Evolutionary conservation across 2,113 vertebrate species (phyloP), one percentile per base, ranked within the genome.

Genomic region (Talpa occidentalis): DNA sequence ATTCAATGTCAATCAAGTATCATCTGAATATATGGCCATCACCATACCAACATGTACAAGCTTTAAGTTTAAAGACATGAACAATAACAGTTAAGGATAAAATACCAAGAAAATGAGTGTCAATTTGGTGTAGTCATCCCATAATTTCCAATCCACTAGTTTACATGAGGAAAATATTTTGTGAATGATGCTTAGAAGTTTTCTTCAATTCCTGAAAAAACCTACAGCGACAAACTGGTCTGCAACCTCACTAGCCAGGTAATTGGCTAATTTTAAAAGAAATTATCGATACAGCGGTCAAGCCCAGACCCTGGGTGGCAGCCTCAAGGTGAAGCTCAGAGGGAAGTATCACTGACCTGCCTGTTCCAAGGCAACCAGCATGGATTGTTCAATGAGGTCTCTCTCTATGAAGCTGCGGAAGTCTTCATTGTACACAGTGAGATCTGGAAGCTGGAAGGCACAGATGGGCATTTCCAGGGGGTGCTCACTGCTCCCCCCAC

Each of bases 391-490:
- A 1, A 99, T 99, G 17, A 99, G 99, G 85, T 99, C 99, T 8
- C 99, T 97, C 98, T 99, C 99, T 17, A 99, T 99, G 99, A 99
- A 99, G 98, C 97, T 98, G 19, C 99, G 99, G 97, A 99, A 99
- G 30, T 99, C 99, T n/a, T 99, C 99, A 0, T 97, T 96, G 98
- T 99, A 99, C 42, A 99, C 97, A 1, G 99, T 99, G 97, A 99
- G 99, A 98, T 99, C 99, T 0, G 99, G 99, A 84, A 99, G 98
- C 98, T 99, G 99, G 98, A 99, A 99, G 94, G 99, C 99, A 98
- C 99, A 99, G 82, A 99, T 97, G 9, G 99, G 99, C 84, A 98
- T 99, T 98, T 99, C 99, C 98, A 99, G 98, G 30, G 99, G 98
- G 0, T 98, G 98, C 40, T 99, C 99, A n/a, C 98, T 98, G 79